Conservation (phyloP, 2,888 invertebrate species). For the Orchesellides sinensis region DNA sequence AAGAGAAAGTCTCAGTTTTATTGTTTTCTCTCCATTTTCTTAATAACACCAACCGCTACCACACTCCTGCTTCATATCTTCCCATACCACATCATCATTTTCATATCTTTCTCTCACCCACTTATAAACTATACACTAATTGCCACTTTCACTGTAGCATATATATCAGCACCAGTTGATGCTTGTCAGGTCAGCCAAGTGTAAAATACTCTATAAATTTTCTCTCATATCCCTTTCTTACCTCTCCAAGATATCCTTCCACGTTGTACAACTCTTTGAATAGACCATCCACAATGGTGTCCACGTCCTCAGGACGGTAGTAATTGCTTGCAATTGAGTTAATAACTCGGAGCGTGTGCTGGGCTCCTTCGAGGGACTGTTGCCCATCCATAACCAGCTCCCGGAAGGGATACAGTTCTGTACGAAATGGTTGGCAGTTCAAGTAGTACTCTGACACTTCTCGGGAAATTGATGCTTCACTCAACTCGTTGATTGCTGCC, state of each 20-base stretch:
- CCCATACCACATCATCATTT: too few species aligned
- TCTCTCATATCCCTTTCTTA: too few species aligned
- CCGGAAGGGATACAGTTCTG: slow-evolving; percentile 83
- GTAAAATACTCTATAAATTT: not conserved
- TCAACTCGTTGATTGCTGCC: slow-evolving; percentile 72
- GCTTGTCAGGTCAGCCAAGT: slow-evolving; percentile 6
- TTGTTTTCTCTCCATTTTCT: not conserved
- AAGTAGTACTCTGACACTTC: slow-evolving; percentile 88
- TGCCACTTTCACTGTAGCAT: not conserved
- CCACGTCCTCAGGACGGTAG: slow-evolving; percentile 67
- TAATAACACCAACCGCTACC: too few species aligned
- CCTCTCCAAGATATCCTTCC: slow-evolving; percentile 68
- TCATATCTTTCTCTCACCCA: too few species aligned
- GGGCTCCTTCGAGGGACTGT: slow-evolving; percentile 80
- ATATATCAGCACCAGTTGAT: slow-evolving; percentile 51
- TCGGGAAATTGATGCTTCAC: slow-evolving; percentile 74
- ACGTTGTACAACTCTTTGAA: slow-evolving; percentile 73
- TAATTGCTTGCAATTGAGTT: slow-evolving; percentile 72
- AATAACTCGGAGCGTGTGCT: slow-evolving; percentile 72
- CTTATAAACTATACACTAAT: not conserved
- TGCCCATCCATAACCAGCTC: slow-evolving; percentile 88
- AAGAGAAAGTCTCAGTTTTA: too few species aligned
- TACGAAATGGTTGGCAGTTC: slow-evolving; percentile 83
- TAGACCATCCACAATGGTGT: slow-evolving; percentile 69
- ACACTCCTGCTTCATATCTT: too few species aligned